Percentiles rank a stretch among this genome's conserved stretches.
Evolutionary conservation across 2,113 vertebrate genomes (phyloP).

Genomic region (Dicaeum eximium): DNA sequence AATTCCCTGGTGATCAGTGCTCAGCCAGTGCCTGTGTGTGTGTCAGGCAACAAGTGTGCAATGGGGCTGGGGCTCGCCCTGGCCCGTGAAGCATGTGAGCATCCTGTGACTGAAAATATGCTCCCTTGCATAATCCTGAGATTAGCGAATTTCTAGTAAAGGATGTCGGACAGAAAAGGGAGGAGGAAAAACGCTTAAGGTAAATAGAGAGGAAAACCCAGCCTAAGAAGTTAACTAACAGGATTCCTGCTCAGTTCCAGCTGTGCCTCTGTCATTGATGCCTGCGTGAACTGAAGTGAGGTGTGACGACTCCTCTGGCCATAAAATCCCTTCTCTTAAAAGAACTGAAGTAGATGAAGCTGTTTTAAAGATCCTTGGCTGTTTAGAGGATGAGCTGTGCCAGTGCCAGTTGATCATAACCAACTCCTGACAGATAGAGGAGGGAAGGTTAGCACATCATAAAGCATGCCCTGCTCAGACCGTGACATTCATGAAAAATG

Average conservation of each 20-base stretch:
- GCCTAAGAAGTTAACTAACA: not conserved
- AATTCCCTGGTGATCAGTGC: not conserved
- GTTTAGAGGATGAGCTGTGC: not conserved
- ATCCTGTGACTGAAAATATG: constrained; percentile 61
- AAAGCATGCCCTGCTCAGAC: not conserved
- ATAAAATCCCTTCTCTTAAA: not conserved
- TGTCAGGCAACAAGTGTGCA: not conserved
- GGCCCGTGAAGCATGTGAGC: constrained; percentile 21
- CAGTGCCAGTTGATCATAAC: not conserved
- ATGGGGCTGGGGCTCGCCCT: not conserved
- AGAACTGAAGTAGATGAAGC: not conserved
- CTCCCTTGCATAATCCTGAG: constrained; percentile 48
- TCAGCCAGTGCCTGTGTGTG: not conserved
- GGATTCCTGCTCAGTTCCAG: not conserved
- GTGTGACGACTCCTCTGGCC: not conserved
- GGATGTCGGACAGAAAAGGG: constrained; percentile 21
- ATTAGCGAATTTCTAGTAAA: constrained; percentile 29
- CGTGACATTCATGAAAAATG: not conserved
- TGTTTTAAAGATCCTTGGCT: constrained; percentile 13
- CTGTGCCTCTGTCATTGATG: not conserved
- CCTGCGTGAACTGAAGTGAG: not conserved
- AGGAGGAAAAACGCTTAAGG: not conserved
- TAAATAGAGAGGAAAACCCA: not conserved
- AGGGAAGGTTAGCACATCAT: not conserved
- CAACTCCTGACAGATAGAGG: not conserved